Percentiles rank a stretch among this genome's conserved stretches.
Conservation (phyloP, 2,888 invertebrate species). For the Clivina fossor region DNA sequence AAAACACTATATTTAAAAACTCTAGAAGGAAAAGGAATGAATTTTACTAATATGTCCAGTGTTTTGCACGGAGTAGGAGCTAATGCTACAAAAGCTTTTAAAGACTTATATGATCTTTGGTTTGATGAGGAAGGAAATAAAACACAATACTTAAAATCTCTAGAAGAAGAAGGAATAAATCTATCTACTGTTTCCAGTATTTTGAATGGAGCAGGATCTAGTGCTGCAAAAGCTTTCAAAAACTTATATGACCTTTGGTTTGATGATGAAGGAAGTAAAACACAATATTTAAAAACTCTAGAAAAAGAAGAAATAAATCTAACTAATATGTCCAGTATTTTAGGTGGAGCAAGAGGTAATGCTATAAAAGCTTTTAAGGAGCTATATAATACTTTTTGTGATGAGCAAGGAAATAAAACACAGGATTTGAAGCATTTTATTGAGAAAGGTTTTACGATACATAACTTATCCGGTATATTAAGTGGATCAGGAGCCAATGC, state of each 20-base stretch:
- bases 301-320: no score
- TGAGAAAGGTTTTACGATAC: slow-evolving; percentile 38
- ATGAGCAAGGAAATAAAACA: slow-evolving; percentile 16
- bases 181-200: slow-evolving; percentile 15
- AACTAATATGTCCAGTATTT: slow-evolving; percentile 17
- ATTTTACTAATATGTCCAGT: no score
- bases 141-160: no score
- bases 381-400: slow-evolving; percentile 12
- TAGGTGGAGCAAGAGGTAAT: slow-evolving; percentile 15
- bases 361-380: slow-evolving; percentile 17
- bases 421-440: slow-evolving; percentile 36
- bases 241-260: slow-evolving; percentile 17
- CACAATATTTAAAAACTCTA: slow-evolving; percentile 19
- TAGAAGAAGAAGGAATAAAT: slow-evolving; percentile 4
- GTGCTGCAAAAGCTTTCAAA: slow-evolving; percentile 16
- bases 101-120: no score
- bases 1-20: no score
- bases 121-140: no score
- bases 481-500: slow-evolving; percentile 16
- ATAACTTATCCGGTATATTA: slow-evolving; percentile 29
- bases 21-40: no score
- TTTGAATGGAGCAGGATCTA: slow-evolving; percentile 11
- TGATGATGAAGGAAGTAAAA: slow-evolving; percentile 10
- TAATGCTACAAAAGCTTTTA: no score
- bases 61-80: no score